Evolutionary conservation across 2,888 invertebrate genomes (phyloP).

Genomic region (Erebia ligea): DNA sequence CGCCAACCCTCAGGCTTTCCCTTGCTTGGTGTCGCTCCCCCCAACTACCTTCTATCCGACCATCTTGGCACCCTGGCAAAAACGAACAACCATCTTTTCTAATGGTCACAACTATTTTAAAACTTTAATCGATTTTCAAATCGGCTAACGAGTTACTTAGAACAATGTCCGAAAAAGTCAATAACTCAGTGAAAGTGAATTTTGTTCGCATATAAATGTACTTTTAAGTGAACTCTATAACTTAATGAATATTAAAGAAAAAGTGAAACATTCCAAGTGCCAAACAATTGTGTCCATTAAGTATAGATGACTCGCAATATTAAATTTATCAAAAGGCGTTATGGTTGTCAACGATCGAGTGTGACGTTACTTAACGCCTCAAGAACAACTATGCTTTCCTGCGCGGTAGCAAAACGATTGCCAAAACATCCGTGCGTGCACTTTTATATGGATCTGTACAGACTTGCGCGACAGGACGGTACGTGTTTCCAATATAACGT

Average conservation of each 20-base stretch:
- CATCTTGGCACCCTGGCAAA: conserved; percentile 84
- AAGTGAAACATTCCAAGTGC: conserved; percentile 58
- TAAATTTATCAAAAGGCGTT: conserved; percentile 56
- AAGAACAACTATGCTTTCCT: too few species aligned
- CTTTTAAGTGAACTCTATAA: conserved; percentile 22
- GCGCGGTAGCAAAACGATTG: too few species aligned
- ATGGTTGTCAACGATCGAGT: conserved; percentile 50
- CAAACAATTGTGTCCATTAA: conserved; percentile 72
- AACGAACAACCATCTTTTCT: conserved; percentile 86
- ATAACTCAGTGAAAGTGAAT: conserved; percentile 17
- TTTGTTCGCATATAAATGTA: neutral
- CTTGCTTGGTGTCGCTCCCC: conserved; percentile 82
- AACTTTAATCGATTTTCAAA: conserved; percentile 15
- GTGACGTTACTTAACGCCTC: conserved; percentile 25
- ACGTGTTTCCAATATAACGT: too few species aligned
- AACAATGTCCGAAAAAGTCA: conserved; percentile 5
- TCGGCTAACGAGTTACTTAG: neutral
- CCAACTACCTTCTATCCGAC: conserved; percentile 84
- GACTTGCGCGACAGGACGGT: too few species aligned
- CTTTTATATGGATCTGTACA: too few species aligned
- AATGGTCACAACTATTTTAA: conserved; percentile 66
- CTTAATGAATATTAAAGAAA: conserved; percentile 24
- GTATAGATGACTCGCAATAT: conserved; percentile 60
- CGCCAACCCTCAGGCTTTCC: conserved; percentile 85
- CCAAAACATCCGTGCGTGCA: too few species aligned